Conservation (phyloP, 2,888 invertebrate species). For the Pristionchus entomophagus region DNA sequence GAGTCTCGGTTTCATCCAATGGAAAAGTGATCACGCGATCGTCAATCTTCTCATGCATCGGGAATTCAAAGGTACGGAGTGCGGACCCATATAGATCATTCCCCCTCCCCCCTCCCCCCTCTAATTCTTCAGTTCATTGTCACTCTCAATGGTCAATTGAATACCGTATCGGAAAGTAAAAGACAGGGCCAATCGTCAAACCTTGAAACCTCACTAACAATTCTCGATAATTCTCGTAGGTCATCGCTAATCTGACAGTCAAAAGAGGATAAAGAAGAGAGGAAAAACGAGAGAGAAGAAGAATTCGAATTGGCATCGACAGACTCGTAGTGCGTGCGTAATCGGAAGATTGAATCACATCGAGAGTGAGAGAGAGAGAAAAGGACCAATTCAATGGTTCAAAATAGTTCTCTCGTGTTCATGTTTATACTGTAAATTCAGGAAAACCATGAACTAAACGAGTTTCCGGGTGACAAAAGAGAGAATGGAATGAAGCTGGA, state of each 20-base stretch:
- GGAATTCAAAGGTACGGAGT: neutral
- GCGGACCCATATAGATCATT: neutral
- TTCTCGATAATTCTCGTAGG: neutral
- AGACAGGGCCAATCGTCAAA: neutral
- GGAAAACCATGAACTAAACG: too few species aligned
- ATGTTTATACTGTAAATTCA: too few species aligned
- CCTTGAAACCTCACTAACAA: constrained; percentile 5
- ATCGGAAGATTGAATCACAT: neutral
- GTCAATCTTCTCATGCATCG: neutral
- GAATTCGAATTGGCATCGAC: neutral
- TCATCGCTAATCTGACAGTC: neutral
- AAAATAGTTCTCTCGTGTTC: neutral
- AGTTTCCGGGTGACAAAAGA: neutral
- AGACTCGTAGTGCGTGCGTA: neutral
- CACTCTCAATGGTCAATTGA: neutral
- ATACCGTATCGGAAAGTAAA: neutral
- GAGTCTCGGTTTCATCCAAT: too few species aligned
- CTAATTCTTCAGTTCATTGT: too few species aligned
- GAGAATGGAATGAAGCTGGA: neutral
- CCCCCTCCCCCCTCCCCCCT: neutral
- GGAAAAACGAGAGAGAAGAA: neutral
- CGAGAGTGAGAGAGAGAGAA: neutral
- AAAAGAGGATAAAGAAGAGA: neutral
- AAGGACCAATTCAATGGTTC: neutral
- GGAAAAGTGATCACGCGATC: neutral